Evolutionary conservation across 2,888 invertebrate genomes (phyloP), one percentile per base, ranked within the genome.

Genomic region (Parelbella ahira): DNA sequence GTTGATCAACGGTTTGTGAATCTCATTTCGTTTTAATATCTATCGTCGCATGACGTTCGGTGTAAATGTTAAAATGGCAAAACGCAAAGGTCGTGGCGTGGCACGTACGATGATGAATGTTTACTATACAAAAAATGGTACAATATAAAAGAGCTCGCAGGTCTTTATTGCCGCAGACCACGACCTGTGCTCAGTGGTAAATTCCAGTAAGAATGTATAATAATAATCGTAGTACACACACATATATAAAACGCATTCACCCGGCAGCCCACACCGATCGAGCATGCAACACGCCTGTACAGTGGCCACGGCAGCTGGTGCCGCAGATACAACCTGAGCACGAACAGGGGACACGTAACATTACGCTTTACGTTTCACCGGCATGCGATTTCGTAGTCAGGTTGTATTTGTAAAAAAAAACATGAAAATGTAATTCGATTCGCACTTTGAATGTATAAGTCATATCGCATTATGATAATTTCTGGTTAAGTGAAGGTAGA

Each of bases 351-450:
- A 7, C 23, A 11, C 30, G 23, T 30, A 39, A 39, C n/a, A n/a
- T n/a, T n/a, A 18, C 24, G 18, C 27, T 12, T 21, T 21, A 29
- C 13, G 13, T 11, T 9, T 13, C 37, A 21, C 7, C 9, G 38
- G 38, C 52, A 53, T 53, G 53, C 53, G 50, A 49, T 27, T 38
- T 47, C 34, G 44, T 44, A 47, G 50, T 51, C n/a, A 48, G 47
- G 39, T 37, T 9, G 28, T 37, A 25, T 0, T 3, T 25, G n/a
- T n/a, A n/a, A n/a, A n/a, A n/a, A n/a, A n/a, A n/a, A n/a, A n/a
- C n/a, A n/a, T n/a, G n/a, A n/a, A n/a, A n/a, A n/a, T n/a, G n/a
- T n/a, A n/a, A n/a, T n/a, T n/a, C n/a, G n/a, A n/a, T n/a, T n/a
- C n/a, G n/a, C n/a, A n/a, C n/a, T n/a, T n/a, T n/a, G n/a, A n/a